Conservation (phyloP, 2,888 invertebrate species). For the Campopleginae sp. region DNA sequence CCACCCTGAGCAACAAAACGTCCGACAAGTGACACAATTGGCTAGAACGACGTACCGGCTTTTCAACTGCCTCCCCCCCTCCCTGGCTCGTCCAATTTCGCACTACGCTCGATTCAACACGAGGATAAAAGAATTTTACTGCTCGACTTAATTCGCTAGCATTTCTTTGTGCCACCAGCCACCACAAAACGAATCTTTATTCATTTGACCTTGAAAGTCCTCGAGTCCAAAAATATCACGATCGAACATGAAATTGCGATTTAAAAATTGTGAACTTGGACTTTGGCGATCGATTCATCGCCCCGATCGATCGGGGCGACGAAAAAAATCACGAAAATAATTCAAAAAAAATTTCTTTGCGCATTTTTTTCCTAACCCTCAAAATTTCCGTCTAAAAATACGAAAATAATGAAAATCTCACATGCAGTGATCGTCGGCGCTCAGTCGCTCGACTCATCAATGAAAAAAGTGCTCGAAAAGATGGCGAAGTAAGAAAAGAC, state of each 20-base stretch:
- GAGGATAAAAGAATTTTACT: background rate
- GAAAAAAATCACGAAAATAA: background rate
- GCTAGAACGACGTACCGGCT: conserved; percentile 35
- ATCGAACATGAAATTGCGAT: background rate
- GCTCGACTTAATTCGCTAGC: conserved; percentile 14
- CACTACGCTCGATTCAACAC: background rate
- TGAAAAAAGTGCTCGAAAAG: conserved; percentile 12
- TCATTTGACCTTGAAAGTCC: background rate
- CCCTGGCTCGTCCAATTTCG: conserved; percentile 15
- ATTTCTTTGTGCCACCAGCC: conserved; percentile 19
- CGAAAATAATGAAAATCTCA: background rate
- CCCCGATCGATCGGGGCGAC: background rate
- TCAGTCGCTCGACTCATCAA: conserved; percentile 19
- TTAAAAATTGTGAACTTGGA: background rate
- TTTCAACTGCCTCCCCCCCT: conserved; percentile 5
- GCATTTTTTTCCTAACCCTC: conserved; percentile 17
- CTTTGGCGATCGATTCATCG: background rate
- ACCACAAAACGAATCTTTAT: background rate
- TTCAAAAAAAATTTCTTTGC: conserved; percentile 16
- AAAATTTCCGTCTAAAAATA: background rate
- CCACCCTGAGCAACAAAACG: background rate
- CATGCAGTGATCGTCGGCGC: conserved; percentile 5
- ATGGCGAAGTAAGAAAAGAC: conserved; percentile 7
- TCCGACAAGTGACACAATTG: conserved; percentile 30
- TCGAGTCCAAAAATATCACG: background rate